Percentiles rank a stretch among this genome's conserved stretches.
phyloP scores from a whole-genome alignment of 1,140 invertebrate genomes.

The Cydia amplana region DNA sequence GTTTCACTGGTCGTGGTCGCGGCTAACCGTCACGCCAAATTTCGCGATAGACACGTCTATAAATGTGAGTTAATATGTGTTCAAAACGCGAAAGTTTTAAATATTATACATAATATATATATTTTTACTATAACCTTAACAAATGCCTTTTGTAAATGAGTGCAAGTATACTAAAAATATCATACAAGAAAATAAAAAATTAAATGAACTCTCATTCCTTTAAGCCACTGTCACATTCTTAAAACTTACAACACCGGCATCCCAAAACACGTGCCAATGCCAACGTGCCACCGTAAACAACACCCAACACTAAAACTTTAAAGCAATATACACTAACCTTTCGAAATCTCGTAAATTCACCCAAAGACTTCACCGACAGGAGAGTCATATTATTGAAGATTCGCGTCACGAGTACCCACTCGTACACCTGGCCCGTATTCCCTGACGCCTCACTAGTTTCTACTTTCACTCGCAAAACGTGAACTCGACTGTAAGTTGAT shows the following conservation, averaged over 20 bases:
- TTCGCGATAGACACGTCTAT: too few relatives aligned
- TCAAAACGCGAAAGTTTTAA: too few relatives aligned
- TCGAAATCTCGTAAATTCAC: conserved; percentile 17
- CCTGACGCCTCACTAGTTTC: conserved; percentile 13
- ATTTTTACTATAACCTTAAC: too few relatives aligned
- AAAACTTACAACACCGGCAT: not conserved
- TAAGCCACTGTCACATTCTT: not conserved
- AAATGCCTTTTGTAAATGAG: too few relatives aligned
- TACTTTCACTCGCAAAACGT: not conserved
- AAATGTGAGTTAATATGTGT: too few relatives aligned
- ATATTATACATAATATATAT: too few relatives aligned
- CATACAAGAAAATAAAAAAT: not conserved
- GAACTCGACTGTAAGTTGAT: not conserved
- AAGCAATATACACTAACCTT: conserved; percentile 32
- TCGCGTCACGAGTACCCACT: conserved; percentile 21
- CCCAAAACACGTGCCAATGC: not conserved
- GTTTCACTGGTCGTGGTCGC: too few relatives aligned
- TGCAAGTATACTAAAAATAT: too few relatives aligned
- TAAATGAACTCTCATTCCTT: not conserved
- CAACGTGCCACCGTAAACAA: not conserved
- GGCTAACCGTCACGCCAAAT: too few relatives aligned
- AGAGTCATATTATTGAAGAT: conserved; percentile 21
- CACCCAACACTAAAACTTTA: conserved; percentile 24
- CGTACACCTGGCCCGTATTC: conserved; percentile 24
- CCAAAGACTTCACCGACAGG: conserved; percentile 12